phyloP scores from a whole-genome alignment of 2,888 invertebrate genomes.

The Portevinia maculata region DNA sequence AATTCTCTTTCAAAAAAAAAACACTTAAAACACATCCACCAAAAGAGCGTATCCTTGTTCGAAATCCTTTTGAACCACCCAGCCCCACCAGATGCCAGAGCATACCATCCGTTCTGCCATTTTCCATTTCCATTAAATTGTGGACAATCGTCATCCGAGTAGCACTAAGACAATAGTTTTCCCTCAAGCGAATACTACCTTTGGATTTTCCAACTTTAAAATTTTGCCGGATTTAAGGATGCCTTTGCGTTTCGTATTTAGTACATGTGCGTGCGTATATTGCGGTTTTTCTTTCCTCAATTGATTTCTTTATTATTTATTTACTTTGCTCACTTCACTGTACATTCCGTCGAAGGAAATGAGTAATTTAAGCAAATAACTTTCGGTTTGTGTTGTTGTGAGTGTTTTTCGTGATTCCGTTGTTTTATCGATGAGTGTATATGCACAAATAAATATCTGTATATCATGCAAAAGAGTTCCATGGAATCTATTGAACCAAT shows the following conservation, averaged over 20 bases:
- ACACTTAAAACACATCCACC: not conserved
- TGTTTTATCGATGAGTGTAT: slow-evolving; percentile 58
- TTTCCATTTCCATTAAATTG: slow-evolving; percentile 40
- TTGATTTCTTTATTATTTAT: slow-evolving; percentile 32
- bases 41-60: slow-evolving; percentile 13
- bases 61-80: slow-evolving; percentile 26
- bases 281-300: slow-evolving; percentile 5
- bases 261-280: slow-evolving; percentile 42
- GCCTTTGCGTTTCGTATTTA: slow-evolving; percentile 27
- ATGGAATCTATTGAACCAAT: not conserved
- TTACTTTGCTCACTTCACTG: slow-evolving; percentile 38
- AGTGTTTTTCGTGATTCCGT: slow-evolving; percentile 39
- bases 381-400: slow-evolving; percentile 39
- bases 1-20: not conserved
- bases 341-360: slow-evolving; percentile 40
- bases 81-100: slow-evolving; percentile 24
- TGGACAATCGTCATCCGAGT: slow-evolving; percentile 59
- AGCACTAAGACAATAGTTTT: slow-evolving; percentile 31
- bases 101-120: slow-evolving; percentile 36
- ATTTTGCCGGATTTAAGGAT: slow-evolving; percentile 60
- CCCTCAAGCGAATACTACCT: slow-evolving; percentile 15
- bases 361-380: slow-evolving; percentile 56
- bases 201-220: slow-evolving; percentile 44
- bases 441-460: not conserved
- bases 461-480: not conserved